Conservation (phyloP, 92 coral and sea anemone genomes). For the Blastomussa wellsi region DNA sequence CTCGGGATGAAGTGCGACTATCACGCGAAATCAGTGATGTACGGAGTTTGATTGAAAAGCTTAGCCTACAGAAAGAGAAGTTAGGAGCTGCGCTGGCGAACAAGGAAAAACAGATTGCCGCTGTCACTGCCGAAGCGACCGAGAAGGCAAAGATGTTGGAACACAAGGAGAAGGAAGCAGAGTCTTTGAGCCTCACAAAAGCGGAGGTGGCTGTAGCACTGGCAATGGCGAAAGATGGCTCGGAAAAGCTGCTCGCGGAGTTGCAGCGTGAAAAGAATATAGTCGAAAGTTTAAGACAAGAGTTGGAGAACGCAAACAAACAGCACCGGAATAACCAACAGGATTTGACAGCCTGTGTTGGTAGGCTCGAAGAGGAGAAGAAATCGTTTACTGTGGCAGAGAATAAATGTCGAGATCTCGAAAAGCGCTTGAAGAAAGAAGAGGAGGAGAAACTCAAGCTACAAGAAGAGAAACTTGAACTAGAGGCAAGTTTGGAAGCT, state of each 20-base stretch:
- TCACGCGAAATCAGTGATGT: slow-evolving; percentile 46
- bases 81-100: slow-evolving; percentile 44
- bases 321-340: slow-evolving; percentile 32
- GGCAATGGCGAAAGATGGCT: slow-evolving; percentile 60
- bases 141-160: slow-evolving; percentile 37
- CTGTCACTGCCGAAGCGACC: slow-evolving; percentile 37
- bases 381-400: slow-evolving; percentile 30
- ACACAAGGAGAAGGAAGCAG: slow-evolving; percentile 42
- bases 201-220: slow-evolving; percentile 49
- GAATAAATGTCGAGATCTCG: slow-evolving; percentile 44
- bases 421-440: slow-evolving; percentile 42
- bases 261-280: slow-evolving; percentile 54
- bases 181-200: slow-evolving; percentile 40
- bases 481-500: slow-evolving; percentile 49
- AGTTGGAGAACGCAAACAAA: slow-evolving; percentile 48
- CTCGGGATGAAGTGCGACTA: slow-evolving; percentile 32
- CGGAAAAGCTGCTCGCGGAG: slow-evolving; percentile 61
- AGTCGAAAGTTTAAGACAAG: slow-evolving; percentile 51
- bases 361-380: slow-evolving; percentile 40
- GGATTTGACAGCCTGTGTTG: slow-evolving; percentile 43
- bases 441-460: slow-evolving; percentile 43
- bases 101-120: slow-evolving; percentile 41
- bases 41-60: slow-evolving; percentile 39
- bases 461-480: slow-evolving; percentile 41
- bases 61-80: slow-evolving; percentile 37